Evolutionary conservation across 2,113 vertebrate genomes (phyloP).

Genomic region (Neopipo cinnamomea): DNA sequence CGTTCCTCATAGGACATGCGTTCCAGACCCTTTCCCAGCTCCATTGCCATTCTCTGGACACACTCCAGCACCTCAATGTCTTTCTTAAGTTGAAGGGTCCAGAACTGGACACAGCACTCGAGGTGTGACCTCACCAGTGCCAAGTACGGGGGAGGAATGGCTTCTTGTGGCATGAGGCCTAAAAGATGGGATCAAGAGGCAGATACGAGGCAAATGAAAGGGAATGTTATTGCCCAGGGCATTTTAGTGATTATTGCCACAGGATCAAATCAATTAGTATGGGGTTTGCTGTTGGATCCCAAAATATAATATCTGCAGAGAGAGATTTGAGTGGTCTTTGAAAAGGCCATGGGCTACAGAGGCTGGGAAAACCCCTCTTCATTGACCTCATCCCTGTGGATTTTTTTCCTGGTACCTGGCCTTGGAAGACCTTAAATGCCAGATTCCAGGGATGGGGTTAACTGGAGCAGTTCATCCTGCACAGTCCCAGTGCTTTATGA

Average conservation of each 20-base stretch:
- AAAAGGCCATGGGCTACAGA: too few relatives aligned
- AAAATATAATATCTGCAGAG: too few relatives aligned
- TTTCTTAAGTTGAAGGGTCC: not conserved
- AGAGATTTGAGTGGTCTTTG: too few relatives aligned
- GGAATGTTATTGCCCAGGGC: not conserved
- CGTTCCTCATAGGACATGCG: not conserved
- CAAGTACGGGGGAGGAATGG: not conserved
- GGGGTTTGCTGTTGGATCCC: not conserved
- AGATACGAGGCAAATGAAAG: not conserved
- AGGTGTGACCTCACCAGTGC: not conserved
- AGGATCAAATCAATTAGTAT: not conserved
- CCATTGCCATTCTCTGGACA: not conserved
- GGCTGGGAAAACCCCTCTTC: too few relatives aligned
- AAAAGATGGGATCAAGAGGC: not conserved
- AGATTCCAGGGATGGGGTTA: not conserved
- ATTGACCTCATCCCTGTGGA: too few relatives aligned
- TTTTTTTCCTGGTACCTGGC: not conserved
- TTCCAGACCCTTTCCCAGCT: not conserved
- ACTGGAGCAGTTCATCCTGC: not conserved
- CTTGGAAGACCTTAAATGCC: not conserved
- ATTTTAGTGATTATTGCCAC: not conserved
- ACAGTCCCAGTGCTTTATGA: not conserved
- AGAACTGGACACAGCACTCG: not conserved
- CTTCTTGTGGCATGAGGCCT: not conserved
- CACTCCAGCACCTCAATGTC: not conserved